Base-by-base conservation (phyloP, 23 tunicate species). In the Trididemnum nubilum region DNA sequence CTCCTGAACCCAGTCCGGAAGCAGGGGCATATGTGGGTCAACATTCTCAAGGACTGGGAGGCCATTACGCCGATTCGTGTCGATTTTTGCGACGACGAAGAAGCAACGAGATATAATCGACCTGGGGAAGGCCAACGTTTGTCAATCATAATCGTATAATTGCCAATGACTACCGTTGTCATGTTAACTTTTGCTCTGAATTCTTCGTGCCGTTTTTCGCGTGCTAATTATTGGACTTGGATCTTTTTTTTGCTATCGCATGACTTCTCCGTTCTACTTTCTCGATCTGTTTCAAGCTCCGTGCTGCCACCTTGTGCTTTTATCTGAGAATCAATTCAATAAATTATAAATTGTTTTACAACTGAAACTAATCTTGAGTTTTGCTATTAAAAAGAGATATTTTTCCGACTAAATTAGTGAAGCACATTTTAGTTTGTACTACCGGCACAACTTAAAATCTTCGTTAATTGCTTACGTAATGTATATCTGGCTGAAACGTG, bases 1-100 rank as follows among this genome's bases (percentile, higher is more conserved):
- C 91, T 24, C 97, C 97, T 49, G 97, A 92, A 78, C 97, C 97
- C 1, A 92, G 97, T 61, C 97, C 97, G 4, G 97, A 92, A 44
- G 97, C 97, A 2, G 97, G 97, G 25, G 91, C 97, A 1, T 92
- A 92, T 72, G 97, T 92, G 63, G 97, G 97, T 1, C 97, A 92
- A 64, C 97, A 92, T 61, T 92, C 97, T 64, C 97, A 92, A 63
- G 97, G 97, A 2, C 76, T 92, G 31, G 97, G 97, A 0, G 97
- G 97, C 22, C 97, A 92, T 64, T 92, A 92, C 71, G 97, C 97
- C 3, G 91, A 85, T 34, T 85, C 90, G 0, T 54, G 72, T 35
- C 77, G 54, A 31, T 33, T 34, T 25, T 28, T 22, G 7, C 85
- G 80, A 60, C 39, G 97, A 25, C 74, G 97, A 51, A 65, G 79